These are phyloP conservation scores for Clostera curtula DNA, from an alignment of 2,888 invertebrate genomes.

Conservation along the genomic window DNA sequence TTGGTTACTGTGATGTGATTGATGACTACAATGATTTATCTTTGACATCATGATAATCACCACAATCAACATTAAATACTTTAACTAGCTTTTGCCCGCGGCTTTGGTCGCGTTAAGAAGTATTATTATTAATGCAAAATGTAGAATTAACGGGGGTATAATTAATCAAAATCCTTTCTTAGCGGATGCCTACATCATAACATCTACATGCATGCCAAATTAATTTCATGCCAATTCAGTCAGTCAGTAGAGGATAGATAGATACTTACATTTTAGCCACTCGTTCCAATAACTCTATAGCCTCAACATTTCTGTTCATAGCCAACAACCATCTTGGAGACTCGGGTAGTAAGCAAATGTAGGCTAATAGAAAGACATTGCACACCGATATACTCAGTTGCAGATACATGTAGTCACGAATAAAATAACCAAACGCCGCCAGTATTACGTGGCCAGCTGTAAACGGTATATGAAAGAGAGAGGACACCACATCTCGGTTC, in stretches of 20 bases:
- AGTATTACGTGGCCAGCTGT: constrained; percentile 78
- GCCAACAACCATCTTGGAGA: constrained; percentile 86
- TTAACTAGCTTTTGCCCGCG: too few species aligned
- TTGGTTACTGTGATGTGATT: too few species aligned
- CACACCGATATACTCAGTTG: constrained; percentile 77
- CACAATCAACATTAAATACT: too few species aligned
- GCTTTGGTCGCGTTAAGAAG: too few species aligned
- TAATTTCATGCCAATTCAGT: background rate
- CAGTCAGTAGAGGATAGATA: constrained; percentile 1
- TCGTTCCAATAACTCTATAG: constrained; percentile 76
- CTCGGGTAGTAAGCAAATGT: constrained; percentile 83
- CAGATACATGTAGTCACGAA: constrained; percentile 78
- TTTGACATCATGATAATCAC: too few species aligned
- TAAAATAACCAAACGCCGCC: constrained; percentile 75
- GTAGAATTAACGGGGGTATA: too few species aligned
- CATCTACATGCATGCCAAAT: too few species aligned
- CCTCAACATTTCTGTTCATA: constrained; percentile 75
- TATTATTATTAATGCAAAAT: too few species aligned
- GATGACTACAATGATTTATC: too few species aligned
- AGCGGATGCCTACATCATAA: too few species aligned
- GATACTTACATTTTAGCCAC: constrained; percentile 71
- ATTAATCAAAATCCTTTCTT: too few species aligned
- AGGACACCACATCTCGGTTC: constrained; percentile 69
- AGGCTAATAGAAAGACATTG: constrained; percentile 72
- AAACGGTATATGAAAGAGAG: constrained; percentile 79